Conservation (phyloP, 2,113 vertebrate species). For the Columbina picui region DNA sequence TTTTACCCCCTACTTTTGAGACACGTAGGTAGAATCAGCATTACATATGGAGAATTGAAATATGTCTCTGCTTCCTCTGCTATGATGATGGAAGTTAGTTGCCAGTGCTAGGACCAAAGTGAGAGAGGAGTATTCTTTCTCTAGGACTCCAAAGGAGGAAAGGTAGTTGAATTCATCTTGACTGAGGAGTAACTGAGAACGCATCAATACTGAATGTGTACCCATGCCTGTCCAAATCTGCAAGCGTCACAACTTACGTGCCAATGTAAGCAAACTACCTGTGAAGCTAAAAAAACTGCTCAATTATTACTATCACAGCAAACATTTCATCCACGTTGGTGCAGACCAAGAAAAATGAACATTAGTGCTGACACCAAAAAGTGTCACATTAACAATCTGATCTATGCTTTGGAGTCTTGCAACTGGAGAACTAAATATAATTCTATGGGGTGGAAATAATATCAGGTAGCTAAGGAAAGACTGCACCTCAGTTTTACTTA, state of each 20-base stretch:
- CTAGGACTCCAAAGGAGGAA: background rate
- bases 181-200: background rate
- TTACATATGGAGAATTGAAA: background rate
- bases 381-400: background rate
- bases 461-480: background rate
- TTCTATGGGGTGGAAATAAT: background rate
- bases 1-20: background rate
- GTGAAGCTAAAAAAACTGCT: accelerated
- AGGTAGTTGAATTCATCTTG: background rate
- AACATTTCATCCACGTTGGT: background rate
- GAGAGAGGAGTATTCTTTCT: background rate
- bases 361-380: background rate
- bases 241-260: background rate
- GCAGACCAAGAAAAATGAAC: background rate
- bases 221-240: accelerated
- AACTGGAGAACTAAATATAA: background rate
- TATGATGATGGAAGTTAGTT: background rate
- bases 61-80: background rate
- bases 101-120: background rate
- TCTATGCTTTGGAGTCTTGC: background rate
- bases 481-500: background rate
- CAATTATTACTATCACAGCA: background rate
- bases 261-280: background rate
- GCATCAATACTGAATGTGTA: background rate
- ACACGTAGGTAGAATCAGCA: background rate